Percentiles rank a stretch among this genome's conserved stretches.
Evolutionary conservation across 2,113 vertebrate genomes (phyloP).

Genomic region (Mormyrus lacerda): DNA sequence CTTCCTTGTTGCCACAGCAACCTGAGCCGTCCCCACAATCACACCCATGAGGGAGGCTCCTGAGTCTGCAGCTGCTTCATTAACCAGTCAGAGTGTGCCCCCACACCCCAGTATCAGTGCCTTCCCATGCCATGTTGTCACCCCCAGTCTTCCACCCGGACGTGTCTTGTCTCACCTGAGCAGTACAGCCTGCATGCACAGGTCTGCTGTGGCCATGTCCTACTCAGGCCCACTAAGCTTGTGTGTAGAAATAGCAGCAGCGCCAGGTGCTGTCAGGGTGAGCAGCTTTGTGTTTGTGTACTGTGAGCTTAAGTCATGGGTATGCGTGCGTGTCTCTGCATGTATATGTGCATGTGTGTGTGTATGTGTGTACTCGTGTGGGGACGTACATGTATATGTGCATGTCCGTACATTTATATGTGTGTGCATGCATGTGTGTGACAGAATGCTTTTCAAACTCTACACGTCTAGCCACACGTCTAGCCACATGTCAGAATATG

Average conservation of each 20-base stretch:
- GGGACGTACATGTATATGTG: neutral
- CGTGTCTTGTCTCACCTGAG: neutral
- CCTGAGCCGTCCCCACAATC: neutral
- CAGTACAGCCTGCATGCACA: neutral
- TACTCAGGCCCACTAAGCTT: neutral
- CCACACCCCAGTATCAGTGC: neutral
- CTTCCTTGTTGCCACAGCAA: neutral
- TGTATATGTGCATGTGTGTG: neutral
- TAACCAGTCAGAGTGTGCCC: slow-evolving; percentile 10
- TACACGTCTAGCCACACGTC: neutral
- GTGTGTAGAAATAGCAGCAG: neutral
- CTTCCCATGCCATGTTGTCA: neutral
- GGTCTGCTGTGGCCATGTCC: neutral
- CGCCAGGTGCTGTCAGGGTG: neutral
- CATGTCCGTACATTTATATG: neutral
- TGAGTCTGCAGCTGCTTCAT: neutral
- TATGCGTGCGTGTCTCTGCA: neutral
- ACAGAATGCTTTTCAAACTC: neutral
- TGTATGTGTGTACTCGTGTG: neutral
- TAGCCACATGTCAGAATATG: neutral
- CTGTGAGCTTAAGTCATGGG: neutral
- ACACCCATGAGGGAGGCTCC: neutral
- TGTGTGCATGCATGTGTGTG: neutral
- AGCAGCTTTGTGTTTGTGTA: neutral
- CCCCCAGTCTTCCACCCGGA: neutral